Evolutionary conservation across 1,140 invertebrate genomes (phyloP).

Genomic region (Eubasilissa regina): DNA sequence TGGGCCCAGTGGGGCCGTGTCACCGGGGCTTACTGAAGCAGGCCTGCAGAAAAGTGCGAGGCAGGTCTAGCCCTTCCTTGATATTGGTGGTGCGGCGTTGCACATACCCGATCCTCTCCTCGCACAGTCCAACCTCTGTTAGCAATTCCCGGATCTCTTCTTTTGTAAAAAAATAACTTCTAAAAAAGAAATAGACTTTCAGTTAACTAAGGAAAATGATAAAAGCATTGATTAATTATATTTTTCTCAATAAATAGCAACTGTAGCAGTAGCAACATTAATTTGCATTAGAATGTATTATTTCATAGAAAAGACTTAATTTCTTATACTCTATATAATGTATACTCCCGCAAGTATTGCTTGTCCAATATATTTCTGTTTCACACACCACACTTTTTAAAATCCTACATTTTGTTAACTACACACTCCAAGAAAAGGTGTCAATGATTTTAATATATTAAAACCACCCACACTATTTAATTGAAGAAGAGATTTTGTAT

Average conservation of each 20-base stretch:
- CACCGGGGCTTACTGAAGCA: constrained; percentile 80
- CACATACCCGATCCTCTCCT: constrained; percentile 82
- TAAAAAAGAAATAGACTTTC: constrained; percentile 62
- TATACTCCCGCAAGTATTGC: background rate
- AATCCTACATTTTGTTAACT: no score
- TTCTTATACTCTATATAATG: background rate
- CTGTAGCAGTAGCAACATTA: background rate
- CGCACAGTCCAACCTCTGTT: constrained; percentile 79
- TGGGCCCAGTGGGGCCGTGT: no score
- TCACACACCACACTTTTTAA: no score
- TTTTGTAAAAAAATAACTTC: constrained; percentile 86
- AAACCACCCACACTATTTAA: no score
- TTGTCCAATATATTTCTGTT: background rate
- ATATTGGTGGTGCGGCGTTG: constrained; percentile 90
- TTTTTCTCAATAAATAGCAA: background rate
- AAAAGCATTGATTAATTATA: background rate
- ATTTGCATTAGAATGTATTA: background rate
- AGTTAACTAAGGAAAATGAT: background rate
- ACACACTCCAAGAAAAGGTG: no score
- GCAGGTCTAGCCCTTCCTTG: constrained; percentile 93
- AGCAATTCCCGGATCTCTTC: constrained; percentile 80
- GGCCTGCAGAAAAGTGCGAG: constrained; percentile 92
- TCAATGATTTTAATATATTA: no score
- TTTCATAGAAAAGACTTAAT: background rate
- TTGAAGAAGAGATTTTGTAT: no score